phyloP scores from a whole-genome alignment of 1,140 invertebrate genomes.

The Cecropterus lyciades region DNA sequence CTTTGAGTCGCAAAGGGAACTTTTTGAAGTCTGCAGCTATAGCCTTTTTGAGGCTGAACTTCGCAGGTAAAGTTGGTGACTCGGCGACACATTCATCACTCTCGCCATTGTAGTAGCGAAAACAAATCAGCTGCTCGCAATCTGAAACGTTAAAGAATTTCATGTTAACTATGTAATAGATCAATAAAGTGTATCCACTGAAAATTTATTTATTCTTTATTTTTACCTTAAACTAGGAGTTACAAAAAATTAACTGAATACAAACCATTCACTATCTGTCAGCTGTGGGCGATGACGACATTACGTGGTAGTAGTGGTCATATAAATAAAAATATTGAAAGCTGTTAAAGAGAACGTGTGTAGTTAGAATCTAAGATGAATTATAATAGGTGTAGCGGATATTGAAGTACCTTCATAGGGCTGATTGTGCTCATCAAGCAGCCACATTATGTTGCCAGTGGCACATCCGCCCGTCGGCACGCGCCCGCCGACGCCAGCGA shows the following conservation, averaged over 20 bases:
- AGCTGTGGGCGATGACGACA: no score
- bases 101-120: slow-evolving; percentile 82
- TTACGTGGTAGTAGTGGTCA: no score
- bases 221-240: no score
- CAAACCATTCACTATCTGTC: no score
- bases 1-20: slow-evolving; percentile 69
- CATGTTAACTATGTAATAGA: background rate
- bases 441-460: slow-evolving; percentile 83
- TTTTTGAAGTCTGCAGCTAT: slow-evolving; percentile 70
- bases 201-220: no score
- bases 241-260: no score
- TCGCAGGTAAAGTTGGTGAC: slow-evolving; percentile 64
- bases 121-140: slow-evolving; percentile 81
- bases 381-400: background rate
- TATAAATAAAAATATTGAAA: no score
- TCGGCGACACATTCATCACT: slow-evolving; percentile 77
- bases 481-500: slow-evolving; percentile 71
- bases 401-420: slow-evolving; percentile 73
- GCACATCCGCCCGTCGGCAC: slow-evolving; percentile 81
- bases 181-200: background rate
- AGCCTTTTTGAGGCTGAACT: slow-evolving; percentile 53
- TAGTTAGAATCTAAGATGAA: no score
- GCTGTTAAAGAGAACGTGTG: no score
- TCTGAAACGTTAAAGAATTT: slow-evolving; percentile 64
- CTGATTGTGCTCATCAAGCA: slow-evolving; percentile 83